Evolutionary conservation across 2,888 invertebrate species (phyloP).

Genomic region (Dysmachus trigonus): DNA sequence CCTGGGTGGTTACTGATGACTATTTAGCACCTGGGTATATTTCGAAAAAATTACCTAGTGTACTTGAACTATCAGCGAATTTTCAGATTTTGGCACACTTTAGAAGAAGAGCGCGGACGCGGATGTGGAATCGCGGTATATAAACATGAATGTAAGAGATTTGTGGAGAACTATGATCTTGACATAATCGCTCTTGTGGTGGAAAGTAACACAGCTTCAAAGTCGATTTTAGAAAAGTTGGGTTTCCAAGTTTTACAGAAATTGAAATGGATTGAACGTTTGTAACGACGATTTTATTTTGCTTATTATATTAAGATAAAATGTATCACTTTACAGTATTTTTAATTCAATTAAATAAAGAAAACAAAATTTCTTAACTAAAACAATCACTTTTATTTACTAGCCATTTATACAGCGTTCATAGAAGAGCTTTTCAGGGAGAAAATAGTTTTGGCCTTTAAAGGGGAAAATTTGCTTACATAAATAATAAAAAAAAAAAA

Average conservation of each 20-base stretch:
- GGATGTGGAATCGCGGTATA: conserved; percentile 45
- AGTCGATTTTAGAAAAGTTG: conserved; percentile 25
- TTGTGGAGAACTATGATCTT: conserved; percentile 39
- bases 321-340: neutral
- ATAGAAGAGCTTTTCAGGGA: neutral
- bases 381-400: neutral
- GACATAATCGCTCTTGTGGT: conserved; percentile 46
- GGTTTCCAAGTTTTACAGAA: conserved; percentile 30
- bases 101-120: conserved; percentile 43
- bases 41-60: neutral
- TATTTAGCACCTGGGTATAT: conserved; percentile 46
- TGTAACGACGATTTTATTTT: neutral
- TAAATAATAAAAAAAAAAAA: neutral
- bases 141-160: conserved; percentile 43
- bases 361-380: neutral
- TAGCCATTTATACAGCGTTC: neutral
- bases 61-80: neutral
- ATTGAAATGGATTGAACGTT: conserved; percentile 43
- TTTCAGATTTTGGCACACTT: conserved; percentile 45
- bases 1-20: conserved; percentile 49
- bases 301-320: neutral
- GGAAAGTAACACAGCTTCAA: conserved; percentile 40
- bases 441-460: neutral
- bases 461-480: neutral
- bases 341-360: neutral